Evolutionary conservation across 2,888 invertebrate genomes (phyloP), one percentile per base, ranked within the genome.

Genomic region (Clivina fossor): DNA sequence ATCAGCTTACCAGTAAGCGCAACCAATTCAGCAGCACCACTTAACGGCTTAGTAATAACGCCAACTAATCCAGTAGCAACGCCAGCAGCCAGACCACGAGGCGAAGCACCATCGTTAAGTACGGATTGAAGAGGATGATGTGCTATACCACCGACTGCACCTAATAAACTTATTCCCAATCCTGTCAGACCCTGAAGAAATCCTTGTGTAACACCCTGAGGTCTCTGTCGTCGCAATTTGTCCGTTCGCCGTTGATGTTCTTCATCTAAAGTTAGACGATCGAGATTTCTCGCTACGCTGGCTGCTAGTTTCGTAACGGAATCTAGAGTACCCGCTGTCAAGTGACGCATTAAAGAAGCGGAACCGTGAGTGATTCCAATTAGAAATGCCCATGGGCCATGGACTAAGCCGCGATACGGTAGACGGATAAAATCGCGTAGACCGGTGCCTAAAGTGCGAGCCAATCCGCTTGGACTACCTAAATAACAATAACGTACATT

Each of bases 1-100:
- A n/a, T n/a, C n/a, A n/a, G n/a, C n/a, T n/a, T n/a, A n/a, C 96
- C 95, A 0, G 96, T 91, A 62, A 91, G 83, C 0, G 95, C 93
- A 3, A 97, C 81, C 19, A 97, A 77, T 72, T 95, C 95, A 0
- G 95, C 96, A 15, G 95, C 94, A 2, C 95, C 96, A 66, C 93
- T 93, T 13, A 97, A 80, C 4, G 97, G 97, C 71, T 95, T 95
- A 0, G 94, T 86, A 7, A 97, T 79, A 0, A 90, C 90, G 1
- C 96, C 96, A 0, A 96, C 82, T 2, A 96, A 74, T 1, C 96
- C 94, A 62, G 89, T 85, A 2, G 94, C 89, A 4, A 96, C 79
- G 0, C 93, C 94, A 2, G 86, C 79, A 1, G 85, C 82, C 19
- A 90, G 78, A 22, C 85, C 84, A 50, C 79, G 76, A 0, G 83